A percentile compares a stretch with the other conserved stretches of the same genome.
phyloP scores from a whole-genome alignment of 2,797 vertebrate genomes.

The Tarsius wallacei region DNA sequence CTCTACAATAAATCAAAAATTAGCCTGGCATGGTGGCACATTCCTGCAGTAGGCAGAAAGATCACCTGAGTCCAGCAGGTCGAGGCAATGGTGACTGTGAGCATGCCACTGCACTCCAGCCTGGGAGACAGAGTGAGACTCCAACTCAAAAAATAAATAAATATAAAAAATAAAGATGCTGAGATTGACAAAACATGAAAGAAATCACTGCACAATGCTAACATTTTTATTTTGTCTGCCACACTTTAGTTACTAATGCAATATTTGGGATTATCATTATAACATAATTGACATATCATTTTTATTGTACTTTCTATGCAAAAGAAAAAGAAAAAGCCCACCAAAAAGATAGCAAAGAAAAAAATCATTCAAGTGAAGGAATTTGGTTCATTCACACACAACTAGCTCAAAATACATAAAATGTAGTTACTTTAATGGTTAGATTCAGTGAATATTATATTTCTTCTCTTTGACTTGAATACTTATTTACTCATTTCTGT shows the following conservation, averaged over 20 bases:
- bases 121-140: too few species aligned
- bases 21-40: too few species aligned
- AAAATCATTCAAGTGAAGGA: not conserved
- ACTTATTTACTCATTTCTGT: not conserved
- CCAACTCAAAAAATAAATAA: too few species aligned
- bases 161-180: not conserved
- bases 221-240: not conserved
- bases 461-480: not conserved
- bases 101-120: too few species aligned
- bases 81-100: too few species aligned
- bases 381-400: not conserved
- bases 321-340: not conserved
- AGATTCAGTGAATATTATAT: not conserved
- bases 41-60: too few species aligned
- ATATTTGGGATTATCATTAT: not conserved
- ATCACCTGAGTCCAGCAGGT: too few species aligned
- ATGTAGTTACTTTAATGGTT: not conserved
- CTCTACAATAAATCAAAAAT: too few species aligned
- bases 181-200: not conserved
- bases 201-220: not conserved
- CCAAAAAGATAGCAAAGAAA: not conserved
- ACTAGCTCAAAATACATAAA: conserved; percentile 29
- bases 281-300: not conserved
- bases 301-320: not conserved
- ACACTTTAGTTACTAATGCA: not conserved